A percentile compares a stretch with the other conserved stretches of the same genome.
Evolutionary conservation across 2,113 vertebrate genomes (phyloP).

Genomic region (Illadopsis cleaveri): DNA sequence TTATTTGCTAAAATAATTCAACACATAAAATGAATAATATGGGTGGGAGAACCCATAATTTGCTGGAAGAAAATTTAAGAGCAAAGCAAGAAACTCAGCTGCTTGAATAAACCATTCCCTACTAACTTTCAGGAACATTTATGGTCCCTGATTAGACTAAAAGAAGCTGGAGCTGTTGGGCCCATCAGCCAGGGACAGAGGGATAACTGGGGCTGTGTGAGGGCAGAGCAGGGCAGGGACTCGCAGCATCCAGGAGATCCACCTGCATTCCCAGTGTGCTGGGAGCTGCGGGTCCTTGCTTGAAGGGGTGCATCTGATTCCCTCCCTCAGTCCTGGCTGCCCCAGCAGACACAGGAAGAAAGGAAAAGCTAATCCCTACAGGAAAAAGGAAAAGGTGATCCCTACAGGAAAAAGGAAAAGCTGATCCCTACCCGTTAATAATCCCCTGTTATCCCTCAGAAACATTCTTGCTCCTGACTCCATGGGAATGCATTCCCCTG

Average conservation of each 20-base stretch:
- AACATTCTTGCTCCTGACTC: background rate
- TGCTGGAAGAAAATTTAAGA: conserved; percentile 9
- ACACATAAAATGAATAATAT: conserved; percentile 4
- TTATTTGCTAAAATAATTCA: conserved; percentile 58
- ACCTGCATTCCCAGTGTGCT: background rate
- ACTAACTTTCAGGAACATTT: background rate
- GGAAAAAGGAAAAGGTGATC: background rate
- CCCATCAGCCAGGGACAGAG: background rate
- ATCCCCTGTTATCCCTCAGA: background rate
- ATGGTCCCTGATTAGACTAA: background rate
- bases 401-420: background rate
- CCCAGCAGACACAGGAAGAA: background rate
- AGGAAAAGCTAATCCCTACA: background rate
- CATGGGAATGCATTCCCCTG: background rate
- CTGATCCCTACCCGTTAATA: background rate
- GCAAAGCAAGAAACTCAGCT: background rate
- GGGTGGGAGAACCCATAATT: background rate
- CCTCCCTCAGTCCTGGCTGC: background rate
- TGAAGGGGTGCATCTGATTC: background rate
- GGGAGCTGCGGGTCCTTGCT: background rate
- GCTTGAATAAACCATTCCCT: conserved; percentile 4
- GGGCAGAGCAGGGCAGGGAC: background rate
- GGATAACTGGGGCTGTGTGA: background rate
- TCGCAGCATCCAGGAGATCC: background rate
- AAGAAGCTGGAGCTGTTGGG: background rate